phyloP scores from a whole-genome alignment of 2,888 invertebrate species.

The Drosophila maculinotata region DNA sequence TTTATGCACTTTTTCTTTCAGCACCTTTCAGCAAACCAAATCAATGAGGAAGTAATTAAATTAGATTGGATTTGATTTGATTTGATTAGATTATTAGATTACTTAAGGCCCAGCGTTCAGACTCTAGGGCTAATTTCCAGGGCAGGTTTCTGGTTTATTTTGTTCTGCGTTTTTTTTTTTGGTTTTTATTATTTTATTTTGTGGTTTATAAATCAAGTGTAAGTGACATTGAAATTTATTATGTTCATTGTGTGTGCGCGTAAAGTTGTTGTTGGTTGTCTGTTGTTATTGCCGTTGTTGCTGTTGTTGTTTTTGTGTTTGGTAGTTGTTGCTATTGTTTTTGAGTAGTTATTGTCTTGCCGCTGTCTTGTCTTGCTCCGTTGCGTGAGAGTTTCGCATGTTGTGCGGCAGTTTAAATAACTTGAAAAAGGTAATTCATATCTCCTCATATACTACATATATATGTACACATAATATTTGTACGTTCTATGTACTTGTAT shows the following conservation, averaged over 20 bases:
- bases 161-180: neutral
- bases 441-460: slow-evolving; percentile 1
- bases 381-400: slow-evolving; percentile 78
- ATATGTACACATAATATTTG: neutral
- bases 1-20: slow-evolving; percentile 57
- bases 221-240: slow-evolving; percentile 81
- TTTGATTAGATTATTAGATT: slow-evolving; percentile 36
- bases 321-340: slow-evolving; percentile 23
- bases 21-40: slow-evolving; percentile 40
- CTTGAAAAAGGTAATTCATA: slow-evolving; percentile 16
- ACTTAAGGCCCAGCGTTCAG: slow-evolving; percentile 12
- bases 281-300: slow-evolving; percentile 15
- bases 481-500: slow-evolving; percentile 5
- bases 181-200: slow-evolving; percentile 13
- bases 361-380: slow-evolving; percentile 63
- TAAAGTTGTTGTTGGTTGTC: slow-evolving; percentile 23
- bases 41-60: slow-evolving; percentile 78
- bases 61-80: slow-evolving; percentile 47
- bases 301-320: slow-evolving; percentile 11
- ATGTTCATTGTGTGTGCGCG: slow-evolving; percentile 33
- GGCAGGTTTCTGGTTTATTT: neutral
- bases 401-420: slow-evolving; percentile 54
- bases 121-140: slow-evolving; percentile 7
- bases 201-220: slow-evolving; percentile 75
- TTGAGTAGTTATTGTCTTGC: slow-evolving; percentile 25